phyloP scores from a whole-genome alignment of 2,113 vertebrate genomes.

The Notechis scutatus region DNA sequence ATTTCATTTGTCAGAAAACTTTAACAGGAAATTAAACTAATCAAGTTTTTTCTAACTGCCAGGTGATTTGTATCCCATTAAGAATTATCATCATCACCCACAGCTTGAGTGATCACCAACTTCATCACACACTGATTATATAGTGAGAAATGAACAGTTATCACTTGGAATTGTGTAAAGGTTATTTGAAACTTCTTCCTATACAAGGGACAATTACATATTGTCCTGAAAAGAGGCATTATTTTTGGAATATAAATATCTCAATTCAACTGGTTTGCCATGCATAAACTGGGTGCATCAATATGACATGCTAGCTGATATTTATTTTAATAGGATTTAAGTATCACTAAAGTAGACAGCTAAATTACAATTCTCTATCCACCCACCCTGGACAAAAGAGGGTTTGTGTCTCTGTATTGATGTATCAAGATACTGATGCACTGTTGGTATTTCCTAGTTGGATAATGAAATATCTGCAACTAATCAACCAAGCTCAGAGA shows the following conservation, averaged over 20 bases:
- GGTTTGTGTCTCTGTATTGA: not conserved
- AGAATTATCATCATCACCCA: not conserved
- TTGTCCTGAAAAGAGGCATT: not conserved
- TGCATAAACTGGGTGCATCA: not conserved
- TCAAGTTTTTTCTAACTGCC: not conserved
- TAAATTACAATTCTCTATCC: no score
- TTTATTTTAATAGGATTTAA: not conserved
- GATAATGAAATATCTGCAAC: no score
- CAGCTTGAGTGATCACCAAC: not conserved
- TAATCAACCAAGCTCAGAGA: no score
- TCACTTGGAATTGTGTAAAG: not conserved
- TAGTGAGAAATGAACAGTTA: not conserved
- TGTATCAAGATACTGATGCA: not conserved
- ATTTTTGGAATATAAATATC: not conserved
- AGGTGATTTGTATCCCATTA: not conserved
- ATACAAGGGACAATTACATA: not conserved
- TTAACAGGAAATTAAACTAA: not conserved
- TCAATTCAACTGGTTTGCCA: not conserved
- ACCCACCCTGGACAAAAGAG: not conserved
- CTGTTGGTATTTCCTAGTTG: no score
- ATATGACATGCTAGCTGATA: not conserved
- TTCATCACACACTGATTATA: not conserved
- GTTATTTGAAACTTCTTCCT: not conserved
- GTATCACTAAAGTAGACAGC: no score
- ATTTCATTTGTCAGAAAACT: not conserved